A percentile compares a stretch with the other conserved stretches of the same genome.
Evolutionary conservation across 2,113 vertebrate species (phyloP).

Genomic region (Ammospiza nelsoni): DNA sequence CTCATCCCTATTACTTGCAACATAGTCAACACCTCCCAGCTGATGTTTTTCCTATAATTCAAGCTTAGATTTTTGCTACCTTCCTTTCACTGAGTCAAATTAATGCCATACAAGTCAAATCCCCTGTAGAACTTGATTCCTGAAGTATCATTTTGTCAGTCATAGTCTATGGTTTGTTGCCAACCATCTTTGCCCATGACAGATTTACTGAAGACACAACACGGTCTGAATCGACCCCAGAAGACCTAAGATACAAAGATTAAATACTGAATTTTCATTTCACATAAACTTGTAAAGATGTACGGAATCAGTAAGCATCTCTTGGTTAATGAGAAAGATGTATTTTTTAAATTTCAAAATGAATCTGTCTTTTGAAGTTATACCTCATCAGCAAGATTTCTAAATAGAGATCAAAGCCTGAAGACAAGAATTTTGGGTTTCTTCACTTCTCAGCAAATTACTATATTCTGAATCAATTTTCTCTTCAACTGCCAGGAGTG

Average conservation of each 20-base stretch:
- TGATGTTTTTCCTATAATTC: not conserved
- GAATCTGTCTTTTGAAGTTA: not conserved
- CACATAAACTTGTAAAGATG: not conserved
- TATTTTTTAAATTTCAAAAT: not conserved
- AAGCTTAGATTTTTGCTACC: not conserved
- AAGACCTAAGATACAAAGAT: rapidly evolving
- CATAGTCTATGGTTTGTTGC: not conserved
- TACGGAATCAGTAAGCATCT: not conserved
- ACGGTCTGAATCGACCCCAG: not conserved
- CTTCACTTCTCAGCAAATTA: not conserved
- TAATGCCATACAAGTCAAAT: not conserved
- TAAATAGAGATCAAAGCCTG: not conserved
- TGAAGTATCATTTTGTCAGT: not conserved
- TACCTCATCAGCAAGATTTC: not conserved
- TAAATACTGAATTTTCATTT: not conserved
- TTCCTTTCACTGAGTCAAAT: not conserved
- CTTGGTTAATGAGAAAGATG: not conserved
- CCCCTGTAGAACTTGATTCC: not conserved
- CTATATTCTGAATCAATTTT: not conserved
- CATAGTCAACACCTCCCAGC: not conserved
- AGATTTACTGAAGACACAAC: not conserved
- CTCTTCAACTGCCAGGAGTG: not conserved
- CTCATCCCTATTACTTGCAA: not conserved
- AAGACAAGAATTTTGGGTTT: not conserved
- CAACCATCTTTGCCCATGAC: not conserved